These are phyloP conservation scores for Brachyhypopomus occidentalis DNA, from an alignment of 2,113 vertebrate species.

Conservation along the genomic window DNA sequence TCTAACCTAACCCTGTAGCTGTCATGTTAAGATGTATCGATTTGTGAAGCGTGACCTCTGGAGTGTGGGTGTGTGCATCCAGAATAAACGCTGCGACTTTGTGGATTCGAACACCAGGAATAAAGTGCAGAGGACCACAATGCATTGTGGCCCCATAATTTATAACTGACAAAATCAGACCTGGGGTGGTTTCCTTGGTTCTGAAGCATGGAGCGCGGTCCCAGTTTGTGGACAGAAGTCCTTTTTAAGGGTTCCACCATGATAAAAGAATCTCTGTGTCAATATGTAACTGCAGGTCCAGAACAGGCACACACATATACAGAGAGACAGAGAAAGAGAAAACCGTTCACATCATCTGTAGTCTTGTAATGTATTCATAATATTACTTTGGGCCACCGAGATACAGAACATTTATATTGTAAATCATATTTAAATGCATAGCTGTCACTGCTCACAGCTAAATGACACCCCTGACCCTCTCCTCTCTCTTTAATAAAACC, in stretches of 20 bases:
- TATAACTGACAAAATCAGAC: conserved; percentile 23
- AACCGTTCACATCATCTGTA: conserved; percentile 38
- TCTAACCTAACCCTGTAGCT: background rate
- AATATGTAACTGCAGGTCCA: background rate
- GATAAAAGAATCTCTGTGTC: background rate
- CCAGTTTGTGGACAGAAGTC: background rate
- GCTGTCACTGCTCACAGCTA: conserved; percentile 40
- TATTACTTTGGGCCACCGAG: conserved; percentile 39
- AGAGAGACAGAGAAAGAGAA: background rate
- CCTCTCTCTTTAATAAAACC: conserved; percentile 35
- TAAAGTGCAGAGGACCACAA: conserved; percentile 6
- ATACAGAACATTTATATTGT: conserved; percentile 53
- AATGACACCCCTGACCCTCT: conserved; percentile 17
- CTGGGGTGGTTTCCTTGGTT: conserved; percentile 10
- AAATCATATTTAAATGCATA: conserved; percentile 59
- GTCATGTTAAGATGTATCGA: background rate
- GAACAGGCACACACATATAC: background rate
- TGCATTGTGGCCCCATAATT: conserved; percentile 25
- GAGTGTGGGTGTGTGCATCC: background rate
- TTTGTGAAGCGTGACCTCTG: background rate
- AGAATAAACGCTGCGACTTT: background rate
- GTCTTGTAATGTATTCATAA: conserved; percentile 56
- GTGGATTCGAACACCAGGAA: background rate
- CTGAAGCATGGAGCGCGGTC: background rate
- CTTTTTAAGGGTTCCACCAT: background rate